A percentile compares a stretch with the other conserved stretches of the same genome.
phyloP scores from a whole-genome alignment of 2,888 invertebrate genomes.

The Mesoligia furuncula region DNA sequence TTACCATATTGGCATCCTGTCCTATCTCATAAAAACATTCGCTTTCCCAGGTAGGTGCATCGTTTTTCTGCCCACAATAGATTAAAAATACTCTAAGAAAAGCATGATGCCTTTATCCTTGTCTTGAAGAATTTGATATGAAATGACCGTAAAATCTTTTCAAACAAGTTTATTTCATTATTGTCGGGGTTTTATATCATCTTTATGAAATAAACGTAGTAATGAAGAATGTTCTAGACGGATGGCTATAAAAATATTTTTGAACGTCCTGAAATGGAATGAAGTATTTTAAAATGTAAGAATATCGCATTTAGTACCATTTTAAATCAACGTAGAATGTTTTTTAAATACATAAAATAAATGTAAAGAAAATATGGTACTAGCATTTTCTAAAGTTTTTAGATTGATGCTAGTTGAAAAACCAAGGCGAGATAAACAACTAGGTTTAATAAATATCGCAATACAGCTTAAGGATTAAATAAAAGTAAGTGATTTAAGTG shows the following conservation, averaged over 20 bases:
- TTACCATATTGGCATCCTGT: not conserved
- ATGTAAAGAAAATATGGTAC: no score
- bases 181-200: constrained; percentile 35
- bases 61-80: not conserved
- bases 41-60: no score
- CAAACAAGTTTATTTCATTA: constrained; percentile 37
- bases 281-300: not conserved
- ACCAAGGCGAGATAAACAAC: no score
- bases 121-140: constrained; percentile 52
- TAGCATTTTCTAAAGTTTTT: not conserved
- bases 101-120: not conserved
- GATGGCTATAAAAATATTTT: constrained; percentile 14
- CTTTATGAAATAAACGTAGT: constrained; percentile 46
- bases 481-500: no score
- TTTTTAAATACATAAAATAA: not conserved
- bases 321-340: not conserved
- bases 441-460: no score
- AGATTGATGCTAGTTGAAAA: not conserved
- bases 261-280: constrained; percentile 10
- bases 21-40: not conserved
- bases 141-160: constrained; percentile 45
- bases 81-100: not conserved
- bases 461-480: not conserved
- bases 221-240: constrained; percentile 22
- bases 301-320: not conserved